Conservation (phyloP, 2,797 vertebrate genomes). For the Thunnus albacares region DNA sequence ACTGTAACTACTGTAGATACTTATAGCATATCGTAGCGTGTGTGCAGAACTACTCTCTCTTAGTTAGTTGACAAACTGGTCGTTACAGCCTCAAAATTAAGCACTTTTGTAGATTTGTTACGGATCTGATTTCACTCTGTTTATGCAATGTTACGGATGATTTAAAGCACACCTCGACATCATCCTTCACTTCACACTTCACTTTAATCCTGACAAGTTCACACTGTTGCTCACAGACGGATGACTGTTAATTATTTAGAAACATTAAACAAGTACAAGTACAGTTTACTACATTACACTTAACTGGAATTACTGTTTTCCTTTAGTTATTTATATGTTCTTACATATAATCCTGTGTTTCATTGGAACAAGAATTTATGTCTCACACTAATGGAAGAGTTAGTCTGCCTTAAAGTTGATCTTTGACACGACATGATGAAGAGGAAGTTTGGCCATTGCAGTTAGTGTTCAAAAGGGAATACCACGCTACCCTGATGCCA, state of each 20-base stretch:
- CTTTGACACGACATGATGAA: background rate
- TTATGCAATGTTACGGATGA: background rate
- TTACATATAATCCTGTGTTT: background rate
- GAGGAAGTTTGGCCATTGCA: background rate
- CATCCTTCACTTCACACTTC: background rate
- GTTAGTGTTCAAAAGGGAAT: constrained; percentile 20
- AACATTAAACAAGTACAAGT: background rate
- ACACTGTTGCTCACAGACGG: background rate
- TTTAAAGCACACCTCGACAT: background rate
- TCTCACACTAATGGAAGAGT: background rate
- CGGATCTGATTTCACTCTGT: background rate
- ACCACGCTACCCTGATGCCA: constrained; percentile 23
- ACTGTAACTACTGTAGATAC: background rate
- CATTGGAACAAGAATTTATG: background rate
- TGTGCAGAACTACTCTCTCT: background rate
- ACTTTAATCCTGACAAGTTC: background rate
- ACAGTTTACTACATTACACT: background rate
- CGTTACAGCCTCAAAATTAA: background rate
- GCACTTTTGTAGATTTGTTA: constrained; percentile 12
- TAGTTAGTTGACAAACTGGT: too few species aligned
- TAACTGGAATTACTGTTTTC: background rate
- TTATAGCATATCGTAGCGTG: background rate
- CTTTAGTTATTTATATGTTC: background rate
- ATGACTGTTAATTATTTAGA: background rate
- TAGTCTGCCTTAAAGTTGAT: background rate